These are phyloP conservation scores for Herpailurus yagouaroundi DNA, from an alignment of 2,113 vertebrate genomes.

Conservation along the genomic window DNA sequence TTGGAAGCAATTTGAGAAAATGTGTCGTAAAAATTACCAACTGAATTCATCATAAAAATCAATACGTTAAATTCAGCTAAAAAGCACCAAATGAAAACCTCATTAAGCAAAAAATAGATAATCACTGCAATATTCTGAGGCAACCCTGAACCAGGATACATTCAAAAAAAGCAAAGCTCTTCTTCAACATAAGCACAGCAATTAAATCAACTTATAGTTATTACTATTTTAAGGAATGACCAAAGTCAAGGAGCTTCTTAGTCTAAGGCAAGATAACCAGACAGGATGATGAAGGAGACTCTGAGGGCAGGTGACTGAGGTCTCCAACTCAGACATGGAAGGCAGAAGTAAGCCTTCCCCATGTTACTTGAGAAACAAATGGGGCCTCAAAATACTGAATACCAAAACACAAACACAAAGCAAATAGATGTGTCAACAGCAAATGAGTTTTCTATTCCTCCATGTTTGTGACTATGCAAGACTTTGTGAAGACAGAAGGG, in stretches of 20 bases:
- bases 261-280: not conserved
- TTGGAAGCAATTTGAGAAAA: not conserved
- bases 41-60: conserved; percentile 18
- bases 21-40: not conserved
- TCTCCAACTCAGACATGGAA: not conserved
- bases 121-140: not conserved
- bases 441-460: not conserved
- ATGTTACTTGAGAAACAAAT: not conserved
- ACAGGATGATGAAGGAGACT: not conserved
- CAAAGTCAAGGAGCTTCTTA: not conserved
- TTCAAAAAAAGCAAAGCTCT: not conserved
- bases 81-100: not conserved
- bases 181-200: not conserved
- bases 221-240: not conserved
- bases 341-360: not conserved
- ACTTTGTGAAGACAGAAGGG: not conserved
- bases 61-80: not conserved
- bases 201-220: not conserved
- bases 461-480: not conserved
- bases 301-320: not conserved
- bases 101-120: not conserved
- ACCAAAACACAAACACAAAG: not conserved
- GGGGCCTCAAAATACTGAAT: not conserved
- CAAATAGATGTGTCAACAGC: not conserved
- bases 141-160: not conserved